Evolutionary conservation across 2,113 vertebrate species (phyloP).

Genomic region (Passerina amoena): DNA sequence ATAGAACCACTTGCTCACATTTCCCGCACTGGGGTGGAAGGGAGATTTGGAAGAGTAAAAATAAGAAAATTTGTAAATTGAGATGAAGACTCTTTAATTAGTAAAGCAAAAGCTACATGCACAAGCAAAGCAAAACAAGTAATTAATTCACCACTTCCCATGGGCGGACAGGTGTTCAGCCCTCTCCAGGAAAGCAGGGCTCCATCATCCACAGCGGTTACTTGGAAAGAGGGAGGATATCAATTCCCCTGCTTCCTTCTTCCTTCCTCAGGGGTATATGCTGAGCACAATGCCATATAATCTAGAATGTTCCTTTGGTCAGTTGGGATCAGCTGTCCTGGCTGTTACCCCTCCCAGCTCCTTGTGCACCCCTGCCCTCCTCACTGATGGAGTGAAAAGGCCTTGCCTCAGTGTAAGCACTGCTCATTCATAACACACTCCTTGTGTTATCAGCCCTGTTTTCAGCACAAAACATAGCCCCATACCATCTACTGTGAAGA

Average conservation of each 20-base stretch:
- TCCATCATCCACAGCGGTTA: neutral
- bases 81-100: neutral
- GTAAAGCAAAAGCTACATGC: neutral
- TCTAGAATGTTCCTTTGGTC: neutral
- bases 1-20: neutral
- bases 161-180: neutral
- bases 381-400: neutral
- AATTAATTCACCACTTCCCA: neutral
- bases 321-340: neutral
- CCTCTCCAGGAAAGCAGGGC: neutral
- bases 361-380: too few relatives aligned
- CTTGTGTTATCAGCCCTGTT: neutral
- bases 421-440: neutral
- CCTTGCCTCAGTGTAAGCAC: neutral
- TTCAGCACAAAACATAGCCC: neutral
- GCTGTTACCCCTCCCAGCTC: neutral
- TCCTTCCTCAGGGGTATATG: neutral
- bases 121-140: neutral
- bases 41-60: neutral
- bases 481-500: neutral
- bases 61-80: neutral
- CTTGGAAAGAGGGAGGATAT: neutral
- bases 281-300: accelerated
- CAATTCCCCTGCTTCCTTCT: neutral
- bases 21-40: too few relatives aligned